Evolutionary conservation across 2,113 vertebrate species (phyloP).

Genomic region (human (Homo sapiens)): GRCh38 chrX:39011501-39012000

Average conservation of each 20-base stretch:
- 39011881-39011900: background rate
- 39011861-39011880: background rate
- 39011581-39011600: background rate
- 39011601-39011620: background rate
- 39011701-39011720: background rate
- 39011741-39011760: background rate
- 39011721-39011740: background rate
- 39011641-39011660: slow-evolving; percentile 35
- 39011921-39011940: background rate
- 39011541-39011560: background rate
- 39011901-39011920: background rate
- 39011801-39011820: background rate
- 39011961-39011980: background rate
- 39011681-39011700: background rate
- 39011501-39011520: background rate
- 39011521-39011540: background rate
- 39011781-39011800: background rate
- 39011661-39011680: background rate
- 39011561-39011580: background rate
- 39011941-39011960: background rate
- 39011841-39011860: background rate
- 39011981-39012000: slow-evolving; percentile 15
- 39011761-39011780: background rate
- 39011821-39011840: background rate
- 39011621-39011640: background rate